phyloP scores from a whole-genome alignment of 2,797 vertebrate species.

The Microctenopoma steveboyesi region DNA sequence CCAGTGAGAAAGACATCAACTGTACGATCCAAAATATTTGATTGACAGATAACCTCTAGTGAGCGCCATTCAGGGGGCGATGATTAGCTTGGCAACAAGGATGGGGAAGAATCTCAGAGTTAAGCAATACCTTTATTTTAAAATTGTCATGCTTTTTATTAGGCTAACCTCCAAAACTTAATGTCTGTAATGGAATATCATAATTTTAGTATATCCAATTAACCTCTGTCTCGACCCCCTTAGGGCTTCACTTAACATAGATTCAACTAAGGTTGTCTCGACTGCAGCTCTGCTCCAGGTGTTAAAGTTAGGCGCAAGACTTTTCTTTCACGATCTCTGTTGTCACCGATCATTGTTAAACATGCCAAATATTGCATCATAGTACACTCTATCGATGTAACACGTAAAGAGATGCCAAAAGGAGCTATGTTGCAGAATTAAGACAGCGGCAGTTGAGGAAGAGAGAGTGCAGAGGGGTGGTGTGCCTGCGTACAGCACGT shows the following conservation, averaged over 20 bases:
- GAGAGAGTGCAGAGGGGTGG: constrained; percentile 42
- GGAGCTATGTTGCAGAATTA: constrained; percentile 58
- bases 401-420: constrained; percentile 26
- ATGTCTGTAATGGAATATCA: constrained; percentile 75
- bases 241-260: constrained; percentile 78
- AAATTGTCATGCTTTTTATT: constrained; percentile 59
- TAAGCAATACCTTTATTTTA: constrained; percentile 58
- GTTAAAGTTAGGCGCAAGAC: constrained; percentile 51
- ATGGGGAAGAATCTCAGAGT: constrained; percentile 14
- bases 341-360: constrained; percentile 15
- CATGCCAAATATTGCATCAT: background rate
- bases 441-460: constrained; percentile 40
- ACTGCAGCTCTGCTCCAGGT: constrained; percentile 64
- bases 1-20: constrained; percentile 7
- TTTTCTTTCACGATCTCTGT: constrained; percentile 20
- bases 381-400: constrained; percentile 28
- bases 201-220: constrained; percentile 81
- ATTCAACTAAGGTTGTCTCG: constrained; percentile 66
- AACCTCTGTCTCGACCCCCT: constrained; percentile 79
- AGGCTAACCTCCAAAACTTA: constrained; percentile 76
- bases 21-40: constrained; percentile 14
- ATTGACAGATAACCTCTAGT: constrained; percentile 35
- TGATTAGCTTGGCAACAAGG: constrained; percentile 46
- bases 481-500: constrained; percentile 37
- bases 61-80: constrained; percentile 9